Percentiles rank a stretch among this genome's conserved stretches.
Evolutionary conservation across 2,113 vertebrate species (phyloP).

Genomic region (Antidorcas marsupialis): DNA sequence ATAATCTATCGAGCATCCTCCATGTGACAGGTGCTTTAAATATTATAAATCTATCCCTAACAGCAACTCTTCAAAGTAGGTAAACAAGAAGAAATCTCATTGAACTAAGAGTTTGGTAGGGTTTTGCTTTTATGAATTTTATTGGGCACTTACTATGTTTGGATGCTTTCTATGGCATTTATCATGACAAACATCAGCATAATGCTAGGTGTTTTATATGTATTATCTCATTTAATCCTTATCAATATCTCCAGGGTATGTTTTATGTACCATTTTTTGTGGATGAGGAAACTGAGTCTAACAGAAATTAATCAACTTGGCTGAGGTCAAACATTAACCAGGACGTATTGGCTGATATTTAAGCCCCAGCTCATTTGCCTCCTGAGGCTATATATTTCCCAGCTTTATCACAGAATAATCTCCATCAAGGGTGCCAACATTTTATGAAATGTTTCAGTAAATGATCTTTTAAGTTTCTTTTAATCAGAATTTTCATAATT

Average conservation of each 20-base stretch:
- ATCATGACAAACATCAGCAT: not conserved
- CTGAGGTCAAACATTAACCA: not conserved
- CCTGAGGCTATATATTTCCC: not conserved
- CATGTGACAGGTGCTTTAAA: not conserved
- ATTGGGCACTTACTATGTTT: not conserved
- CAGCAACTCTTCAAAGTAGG: not conserved
- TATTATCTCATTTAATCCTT: not conserved
- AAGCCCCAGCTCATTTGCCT: not conserved
- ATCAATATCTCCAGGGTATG: not conserved
- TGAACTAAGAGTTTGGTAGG: not conserved
- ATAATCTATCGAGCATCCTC: not conserved
- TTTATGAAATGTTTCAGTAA: not conserved
- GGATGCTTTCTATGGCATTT: not conserved
- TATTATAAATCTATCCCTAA: not conserved
- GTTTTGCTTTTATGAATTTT: not conserved
- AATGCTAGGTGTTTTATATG: not conserved
- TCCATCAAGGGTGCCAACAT: not conserved
- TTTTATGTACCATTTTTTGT: not conserved
- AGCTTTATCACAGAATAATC: not conserved
- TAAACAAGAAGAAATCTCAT: not conserved
- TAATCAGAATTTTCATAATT: not conserved
- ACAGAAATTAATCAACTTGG: not conserved
- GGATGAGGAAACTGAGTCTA: not conserved
- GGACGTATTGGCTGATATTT: not conserved
- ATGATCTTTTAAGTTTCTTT: not conserved